Conservation (phyloP, 2,113 vertebrate genomes). For the Struthio camelus region DNA sequence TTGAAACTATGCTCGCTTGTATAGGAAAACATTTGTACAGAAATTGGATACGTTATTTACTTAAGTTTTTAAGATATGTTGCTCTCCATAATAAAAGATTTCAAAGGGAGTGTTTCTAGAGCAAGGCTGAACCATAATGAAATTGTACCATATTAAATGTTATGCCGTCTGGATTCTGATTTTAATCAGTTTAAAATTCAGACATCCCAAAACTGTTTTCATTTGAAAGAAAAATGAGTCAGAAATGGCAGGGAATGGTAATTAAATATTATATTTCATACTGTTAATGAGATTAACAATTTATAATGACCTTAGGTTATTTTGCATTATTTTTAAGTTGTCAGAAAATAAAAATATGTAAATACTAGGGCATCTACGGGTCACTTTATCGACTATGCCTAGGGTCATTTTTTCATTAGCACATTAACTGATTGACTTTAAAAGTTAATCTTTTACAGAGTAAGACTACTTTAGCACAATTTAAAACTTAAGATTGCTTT, state of each 20-base stretch:
- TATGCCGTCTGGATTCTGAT: not conserved
- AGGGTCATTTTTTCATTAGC: not conserved
- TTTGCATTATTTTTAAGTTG: constrained; percentile 35
- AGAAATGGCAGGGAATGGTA: not conserved
- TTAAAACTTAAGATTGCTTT: not conserved
- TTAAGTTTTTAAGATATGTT: not conserved
- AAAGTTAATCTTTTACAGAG: not conserved
- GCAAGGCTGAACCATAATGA: not conserved
- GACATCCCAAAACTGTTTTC: not conserved
- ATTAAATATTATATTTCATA: constrained; percentile 22
- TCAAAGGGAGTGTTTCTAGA: constrained; percentile 21
- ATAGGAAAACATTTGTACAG: constrained; percentile 23
- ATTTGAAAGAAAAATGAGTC: constrained; percentile 45
- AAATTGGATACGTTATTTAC: constrained; percentile 7
- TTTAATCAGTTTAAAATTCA: constrained; percentile 25
- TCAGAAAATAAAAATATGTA: constrained; percentile 33
- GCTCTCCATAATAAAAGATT: constrained; percentile 31
- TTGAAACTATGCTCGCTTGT: not conserved
- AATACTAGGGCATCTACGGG: not conserved
- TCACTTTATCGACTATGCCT: not conserved
- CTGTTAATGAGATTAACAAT: constrained; percentile 19
- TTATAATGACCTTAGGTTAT: constrained; percentile 7
- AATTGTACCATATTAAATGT: constrained; percentile 17
- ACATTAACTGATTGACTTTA: not conserved
- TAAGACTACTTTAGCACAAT: not conserved